Evolutionary conservation across 2,888 invertebrate genomes (phyloP).

Genomic region (Platycheirus rosarum): DNA sequence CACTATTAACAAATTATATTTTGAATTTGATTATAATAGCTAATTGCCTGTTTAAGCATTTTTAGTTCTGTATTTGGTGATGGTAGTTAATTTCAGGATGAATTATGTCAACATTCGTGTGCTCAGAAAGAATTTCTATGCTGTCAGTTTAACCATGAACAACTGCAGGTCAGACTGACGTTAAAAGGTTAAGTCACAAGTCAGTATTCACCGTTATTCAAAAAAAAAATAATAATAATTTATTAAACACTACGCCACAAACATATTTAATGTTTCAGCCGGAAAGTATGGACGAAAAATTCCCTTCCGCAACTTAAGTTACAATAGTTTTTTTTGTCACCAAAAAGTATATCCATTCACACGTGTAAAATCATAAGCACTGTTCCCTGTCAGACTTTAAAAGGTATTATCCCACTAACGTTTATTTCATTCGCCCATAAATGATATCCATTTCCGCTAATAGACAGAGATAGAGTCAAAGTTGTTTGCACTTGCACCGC

Average conservation of each 20-base stretch:
- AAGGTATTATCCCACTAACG: constrained; percentile 22
- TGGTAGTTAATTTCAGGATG: too few species aligned
- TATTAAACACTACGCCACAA: background rate
- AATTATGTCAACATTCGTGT: too few species aligned
- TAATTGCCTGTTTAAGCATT: too few species aligned
- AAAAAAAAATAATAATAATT: too few species aligned
- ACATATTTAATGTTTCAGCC: background rate
- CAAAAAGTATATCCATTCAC: constrained; percentile 2
- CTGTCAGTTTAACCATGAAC: too few species aligned
- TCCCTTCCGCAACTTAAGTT: constrained; percentile 33
- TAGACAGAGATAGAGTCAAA: constrained; percentile 52
- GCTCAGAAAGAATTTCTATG: too few species aligned
- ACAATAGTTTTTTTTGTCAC: background rate
- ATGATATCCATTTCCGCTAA: constrained; percentile 63
- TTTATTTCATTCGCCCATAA: constrained; percentile 42
- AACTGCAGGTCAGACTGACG: too few species aligned
- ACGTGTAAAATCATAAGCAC: constrained; percentile 24
- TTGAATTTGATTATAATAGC: too few species aligned
- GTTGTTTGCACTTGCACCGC: constrained; percentile 31
- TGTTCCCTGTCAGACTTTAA: constrained; percentile 32
- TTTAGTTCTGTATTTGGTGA: too few species aligned
- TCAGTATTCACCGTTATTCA: too few species aligned
- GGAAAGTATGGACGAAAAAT: constrained; percentile 22
- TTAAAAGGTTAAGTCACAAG: too few species aligned
- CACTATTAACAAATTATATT: too few species aligned